Evolutionary conservation across 1,140 invertebrate genomes (phyloP), one percentile per base, ranked within the genome.

Genomic region (Drosophila sturtevanti): DNA sequence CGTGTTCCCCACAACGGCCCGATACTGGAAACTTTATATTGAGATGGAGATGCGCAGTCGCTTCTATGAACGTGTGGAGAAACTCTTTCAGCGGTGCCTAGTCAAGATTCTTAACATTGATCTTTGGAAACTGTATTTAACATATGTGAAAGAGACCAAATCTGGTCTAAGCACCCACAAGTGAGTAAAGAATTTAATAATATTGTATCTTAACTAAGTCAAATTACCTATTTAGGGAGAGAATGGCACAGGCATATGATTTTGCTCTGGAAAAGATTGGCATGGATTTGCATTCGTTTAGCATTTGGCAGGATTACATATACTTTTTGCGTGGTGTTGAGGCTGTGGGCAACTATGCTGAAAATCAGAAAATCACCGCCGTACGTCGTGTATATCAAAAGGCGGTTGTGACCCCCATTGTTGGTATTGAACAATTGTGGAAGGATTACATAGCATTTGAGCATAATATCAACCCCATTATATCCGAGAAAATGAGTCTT

Each of bases 11-110:
- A 99, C 98, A 35, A 97, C 98, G 44, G 99, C 98, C 1, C 94
- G 98, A 68, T 99, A 98, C 92, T 99, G 99, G 99, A 99, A 99
- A 93, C 97, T 99, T 75, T 99, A 99, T 93, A 99, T 99, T 85
- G 99, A 99, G 93, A 98, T 99, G 94, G 99, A 99, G 96, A 98
- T 98, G 95, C 98, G 98, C 92, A 95, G 96, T 73, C 94, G 97
- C 92, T 98, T 98, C 93, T 99, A 97, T 94, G 98, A 99, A 92
- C 97, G 96, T 93, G 98, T 99, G 31, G 98, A 99, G 95, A 98
- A 98, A 97, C 94, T 99, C 66, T 99, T 99, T 93, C 98, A 99
- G 94, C 94, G 98, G 73, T 99, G 98, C 93, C 94, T 99, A 16
- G 98, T 99, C 92, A 99, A 99, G 94, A 98, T 99, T 67, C 94